A percentile compares a stretch with the other conserved stretches of the same genome.
These are phyloP conservation scores for Prionailurus bengalensis DNA, from an alignment of 2,113 vertebrate genomes.

Conservation along the genomic window DNA sequence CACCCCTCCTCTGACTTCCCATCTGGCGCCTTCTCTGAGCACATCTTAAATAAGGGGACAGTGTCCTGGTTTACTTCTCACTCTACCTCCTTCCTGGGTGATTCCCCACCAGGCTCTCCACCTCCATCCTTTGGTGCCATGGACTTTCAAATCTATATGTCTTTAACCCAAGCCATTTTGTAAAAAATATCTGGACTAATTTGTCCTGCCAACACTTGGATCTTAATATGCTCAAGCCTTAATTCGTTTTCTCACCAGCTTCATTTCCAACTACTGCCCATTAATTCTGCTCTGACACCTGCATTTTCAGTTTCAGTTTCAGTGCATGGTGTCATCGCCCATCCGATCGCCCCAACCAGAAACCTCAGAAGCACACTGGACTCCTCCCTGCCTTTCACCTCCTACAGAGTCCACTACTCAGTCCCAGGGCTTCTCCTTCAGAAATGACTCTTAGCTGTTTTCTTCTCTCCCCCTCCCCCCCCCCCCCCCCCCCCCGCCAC, in stretches of 20 bases:
- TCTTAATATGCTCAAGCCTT: background rate
- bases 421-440: background rate
- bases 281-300: background rate
- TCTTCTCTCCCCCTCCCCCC: background rate
- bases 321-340: background rate
- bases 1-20: too few relatives aligned
- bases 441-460: background rate
- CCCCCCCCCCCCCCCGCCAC: background rate
- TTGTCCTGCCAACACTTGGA: background rate
- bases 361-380: background rate
- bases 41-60: accelerated
- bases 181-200: background rate
- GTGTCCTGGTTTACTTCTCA: background rate
- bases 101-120: background rate
- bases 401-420: background rate
- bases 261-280: background rate
- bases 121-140: background rate
- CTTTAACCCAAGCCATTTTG: background rate
- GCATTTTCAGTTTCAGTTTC: background rate
- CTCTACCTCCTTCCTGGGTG: background rate
- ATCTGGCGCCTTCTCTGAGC: background rate
- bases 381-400: background rate
- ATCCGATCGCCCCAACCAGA: background rate
- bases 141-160: background rate
- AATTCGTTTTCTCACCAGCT: background rate